These are phyloP conservation scores for Zosterops pallidus DNA, from an alignment of 2,113 vertebrate species.

Conservation along the genomic window DNA sequence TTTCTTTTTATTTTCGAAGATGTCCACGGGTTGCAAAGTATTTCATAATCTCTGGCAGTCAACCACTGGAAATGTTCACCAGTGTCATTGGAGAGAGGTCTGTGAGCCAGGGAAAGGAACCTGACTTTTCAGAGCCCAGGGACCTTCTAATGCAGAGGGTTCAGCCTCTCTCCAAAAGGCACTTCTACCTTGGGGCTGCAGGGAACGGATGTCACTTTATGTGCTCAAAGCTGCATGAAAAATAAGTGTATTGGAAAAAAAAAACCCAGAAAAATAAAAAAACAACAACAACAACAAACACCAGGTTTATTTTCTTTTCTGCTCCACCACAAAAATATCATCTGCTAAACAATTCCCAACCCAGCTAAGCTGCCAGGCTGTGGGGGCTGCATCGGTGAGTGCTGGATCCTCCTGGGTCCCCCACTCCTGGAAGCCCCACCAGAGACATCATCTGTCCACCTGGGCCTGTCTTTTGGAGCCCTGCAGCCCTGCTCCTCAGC, in stretches of 20 bases:
- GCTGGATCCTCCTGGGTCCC: neutral
- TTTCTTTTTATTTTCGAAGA: neutral
- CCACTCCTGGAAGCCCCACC: neutral
- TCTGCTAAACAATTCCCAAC: neutral
- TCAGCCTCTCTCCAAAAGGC: neutral
- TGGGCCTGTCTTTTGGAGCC: neutral
- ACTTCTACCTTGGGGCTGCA: neutral
- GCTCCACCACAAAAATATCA: neutral
- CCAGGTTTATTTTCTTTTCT: neutral
- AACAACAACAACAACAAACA: too few species aligned
- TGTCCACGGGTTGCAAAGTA: neutral
- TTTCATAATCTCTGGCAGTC: neutral
- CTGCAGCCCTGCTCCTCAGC: neutral
- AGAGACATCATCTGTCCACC: neutral
- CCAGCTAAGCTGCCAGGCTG: neutral
- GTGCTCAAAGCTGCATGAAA: rapidly evolving
- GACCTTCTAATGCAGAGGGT: neutral
- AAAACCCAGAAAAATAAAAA: neutral
- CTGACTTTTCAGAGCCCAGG: neutral
- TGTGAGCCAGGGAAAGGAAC: neutral
- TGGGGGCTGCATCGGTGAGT: rapidly evolving
- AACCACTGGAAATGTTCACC: neutral
- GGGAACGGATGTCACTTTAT: neutral
- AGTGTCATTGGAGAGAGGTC: neutral
- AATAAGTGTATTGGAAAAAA: neutral